Percentiles rank a stretch among this genome's conserved stretches.
Conservation (phyloP, 1,140 invertebrate species). For the Drosophila baimaii region DNA sequence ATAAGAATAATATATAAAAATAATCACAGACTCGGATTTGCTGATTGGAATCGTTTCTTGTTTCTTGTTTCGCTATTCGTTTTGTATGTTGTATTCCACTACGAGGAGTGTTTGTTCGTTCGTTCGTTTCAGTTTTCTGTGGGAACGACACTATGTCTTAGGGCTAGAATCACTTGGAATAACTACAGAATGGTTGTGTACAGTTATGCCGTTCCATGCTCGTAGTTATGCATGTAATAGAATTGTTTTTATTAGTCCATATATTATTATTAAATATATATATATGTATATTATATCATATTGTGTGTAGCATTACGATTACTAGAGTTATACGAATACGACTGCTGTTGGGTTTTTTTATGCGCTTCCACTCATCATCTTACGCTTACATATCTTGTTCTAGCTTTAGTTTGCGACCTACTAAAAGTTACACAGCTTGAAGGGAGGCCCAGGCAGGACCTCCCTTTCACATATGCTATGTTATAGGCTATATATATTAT, state of each 20-base stretch:
- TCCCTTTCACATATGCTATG: not conserved
- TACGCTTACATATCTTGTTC: constrained; percentile 6
- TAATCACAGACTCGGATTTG: constrained; percentile 74
- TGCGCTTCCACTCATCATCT: constrained; percentile 19
- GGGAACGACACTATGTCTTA: constrained; percentile 11
- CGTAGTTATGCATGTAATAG: constrained; percentile 34
- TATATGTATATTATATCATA: too few relatives aligned
- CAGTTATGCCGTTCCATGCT: constrained; percentile 39
- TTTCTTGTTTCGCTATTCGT: constrained; percentile 13
- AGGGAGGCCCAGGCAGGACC: constrained; percentile 21
- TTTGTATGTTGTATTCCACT: constrained; percentile 29
- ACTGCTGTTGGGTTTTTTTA: constrained; percentile 38
- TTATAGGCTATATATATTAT: constrained; percentile 9
- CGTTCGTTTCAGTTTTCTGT: constrained; percentile 7
- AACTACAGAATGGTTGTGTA: constrained; percentile 41
- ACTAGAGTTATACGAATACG: constrained; percentile 39
- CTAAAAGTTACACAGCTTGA: constrained; percentile 21
- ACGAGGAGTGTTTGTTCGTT: constrained; percentile 33
- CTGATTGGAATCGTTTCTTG: constrained; percentile 46
- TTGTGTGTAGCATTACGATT: constrained; percentile 50
- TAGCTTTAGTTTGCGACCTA: constrained; percentile 29
- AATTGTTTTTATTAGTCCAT: constrained; percentile 57
- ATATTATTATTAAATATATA: constrained; percentile 44
- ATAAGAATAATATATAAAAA: constrained; percentile 71
- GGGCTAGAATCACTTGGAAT: constrained; percentile 55